phyloP scores from a whole-genome alignment of 2,113 vertebrate genomes.

The Ibidorhyncha struthersii region DNA sequence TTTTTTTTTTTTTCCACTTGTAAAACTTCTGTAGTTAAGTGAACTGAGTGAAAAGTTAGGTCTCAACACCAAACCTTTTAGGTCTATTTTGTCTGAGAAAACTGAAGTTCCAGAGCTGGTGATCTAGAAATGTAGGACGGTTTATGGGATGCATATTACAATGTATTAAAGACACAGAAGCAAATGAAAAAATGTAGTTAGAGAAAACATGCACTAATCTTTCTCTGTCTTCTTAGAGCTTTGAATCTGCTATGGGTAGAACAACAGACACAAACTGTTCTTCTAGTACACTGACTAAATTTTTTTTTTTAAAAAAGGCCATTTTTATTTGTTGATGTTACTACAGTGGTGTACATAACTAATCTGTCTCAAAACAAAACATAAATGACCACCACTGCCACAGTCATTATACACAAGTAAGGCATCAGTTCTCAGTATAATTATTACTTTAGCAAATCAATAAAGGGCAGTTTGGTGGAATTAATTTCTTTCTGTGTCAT shows the following conservation, averaged over 20 bases:
- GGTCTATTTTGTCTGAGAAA: neutral
- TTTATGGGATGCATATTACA: neutral
- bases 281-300: neutral
- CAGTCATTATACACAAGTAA: neutral
- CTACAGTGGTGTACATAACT: neutral
- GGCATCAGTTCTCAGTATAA: neutral
- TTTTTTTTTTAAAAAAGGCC: neutral
- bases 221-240: neutral
- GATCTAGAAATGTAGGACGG: neutral
- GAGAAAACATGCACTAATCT: neutral
- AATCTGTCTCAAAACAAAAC: neutral
- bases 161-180: neutral
- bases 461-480: neutral
- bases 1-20: neutral
- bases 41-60: neutral
- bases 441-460: neutral
- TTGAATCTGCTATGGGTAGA: neutral
- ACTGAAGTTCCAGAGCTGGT: neutral
- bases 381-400: neutral
- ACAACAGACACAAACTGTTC: neutral
- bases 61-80: neutral
- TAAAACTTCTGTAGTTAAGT: neutral
- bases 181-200: neutral
- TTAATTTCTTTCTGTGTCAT: neutral
- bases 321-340: neutral